These are phyloP conservation scores for Halyomorpha halys DNA, from an alignment of 1,140 invertebrate species.

Conservation along the genomic window DNA sequence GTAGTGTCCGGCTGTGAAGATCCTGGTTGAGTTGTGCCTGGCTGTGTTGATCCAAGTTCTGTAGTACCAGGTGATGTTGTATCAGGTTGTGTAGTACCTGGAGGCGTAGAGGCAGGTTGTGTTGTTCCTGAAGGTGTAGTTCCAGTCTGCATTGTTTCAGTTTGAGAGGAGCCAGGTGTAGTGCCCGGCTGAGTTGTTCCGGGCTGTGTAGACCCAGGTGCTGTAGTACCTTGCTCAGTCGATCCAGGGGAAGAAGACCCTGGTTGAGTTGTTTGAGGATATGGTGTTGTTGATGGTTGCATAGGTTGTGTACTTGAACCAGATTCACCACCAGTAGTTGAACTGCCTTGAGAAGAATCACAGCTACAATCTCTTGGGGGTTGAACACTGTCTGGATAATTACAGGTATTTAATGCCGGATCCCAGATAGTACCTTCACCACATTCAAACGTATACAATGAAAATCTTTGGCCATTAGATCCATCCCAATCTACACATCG, in stretches of 20 bases:
- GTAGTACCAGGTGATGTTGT: slow-evolving; percentile 19
- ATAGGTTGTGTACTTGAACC: slow-evolving; percentile 19
- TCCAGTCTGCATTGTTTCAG: slow-evolving; percentile 27
- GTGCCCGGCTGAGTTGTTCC: slow-evolving; percentile 23
- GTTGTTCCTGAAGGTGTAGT: slow-evolving; percentile 32
- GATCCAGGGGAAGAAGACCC: neutral
- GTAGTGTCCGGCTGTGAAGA: slow-evolving; percentile 16
- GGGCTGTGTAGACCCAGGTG: slow-evolving; percentile 11
- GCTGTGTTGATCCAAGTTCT: neutral
- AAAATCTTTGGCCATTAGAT: slow-evolving; percentile 49
- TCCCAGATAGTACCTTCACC: slow-evolving; percentile 46
- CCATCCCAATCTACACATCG: slow-evolving; percentile 51
- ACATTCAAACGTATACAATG: slow-evolving; percentile 44
- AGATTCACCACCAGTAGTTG: neutral
- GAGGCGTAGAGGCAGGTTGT: neutral
- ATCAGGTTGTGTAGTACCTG: slow-evolving; percentile 21
- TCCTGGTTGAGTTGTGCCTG: slow-evolving; percentile 8
- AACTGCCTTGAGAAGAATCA: slow-evolving; percentile 7
- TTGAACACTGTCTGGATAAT: slow-evolving; percentile 44
- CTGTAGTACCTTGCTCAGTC: slow-evolving; percentile 14
- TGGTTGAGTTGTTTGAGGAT: slow-evolving; percentile 6
- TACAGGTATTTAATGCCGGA: slow-evolving; percentile 41
- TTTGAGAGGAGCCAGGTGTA: slow-evolving; percentile 4
- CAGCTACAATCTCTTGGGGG: slow-evolving; percentile 39
- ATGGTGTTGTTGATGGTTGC: slow-evolving; percentile 11